A percentile compares a stretch with the other conserved stretches of the same genome.
phyloP scores from a whole-genome alignment of 1,140 invertebrate genomes.

The Parasteatoda tepidariorum region DNA sequence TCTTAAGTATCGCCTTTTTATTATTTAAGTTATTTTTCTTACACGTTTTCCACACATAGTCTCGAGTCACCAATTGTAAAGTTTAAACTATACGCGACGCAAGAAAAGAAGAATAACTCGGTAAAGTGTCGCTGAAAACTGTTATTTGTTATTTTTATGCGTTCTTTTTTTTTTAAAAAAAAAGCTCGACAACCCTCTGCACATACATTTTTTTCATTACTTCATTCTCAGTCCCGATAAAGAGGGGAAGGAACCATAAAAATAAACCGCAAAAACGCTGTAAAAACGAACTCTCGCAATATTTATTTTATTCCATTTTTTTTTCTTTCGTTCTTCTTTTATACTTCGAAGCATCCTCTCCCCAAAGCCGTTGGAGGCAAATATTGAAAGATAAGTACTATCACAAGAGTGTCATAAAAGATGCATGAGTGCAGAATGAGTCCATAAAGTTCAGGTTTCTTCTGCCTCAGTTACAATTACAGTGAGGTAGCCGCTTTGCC shows the following conservation, averaged over 20 bases:
- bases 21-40: not conserved
- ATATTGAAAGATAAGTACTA: slow-evolving; percentile 57
- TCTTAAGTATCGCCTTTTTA: not conserved
- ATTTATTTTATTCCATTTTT: slow-evolving; percentile 13
- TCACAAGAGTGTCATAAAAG: slow-evolving; percentile 47
- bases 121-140: slow-evolving; percentile 38
- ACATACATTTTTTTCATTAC: not conserved
- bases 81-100: slow-evolving; percentile 24
- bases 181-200: not conserved
- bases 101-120: slow-evolving; percentile 45
- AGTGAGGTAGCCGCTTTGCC: not conserved
- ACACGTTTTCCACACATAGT: not conserved
- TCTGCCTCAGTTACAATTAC: slow-evolving; percentile 42
- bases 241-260: slow-evolving; percentile 37
- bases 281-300: slow-evolving; percentile 13
- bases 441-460: slow-evolving; percentile 41
- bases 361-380: slow-evolving; percentile 11
- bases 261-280: slow-evolving; percentile 53
- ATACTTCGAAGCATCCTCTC: not conserved
- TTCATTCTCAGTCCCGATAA: slow-evolving; percentile 16
- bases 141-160: slow-evolving; percentile 28
- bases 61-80: slow-evolving; percentile 35
- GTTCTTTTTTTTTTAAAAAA: not conserved
- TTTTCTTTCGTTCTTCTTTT: not conserved
- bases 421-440: slow-evolving; percentile 51